These are phyloP conservation scores for Drosophila lacertosa DNA, from an alignment of 1,140 invertebrate genomes.

Conservation along the genomic window DNA sequence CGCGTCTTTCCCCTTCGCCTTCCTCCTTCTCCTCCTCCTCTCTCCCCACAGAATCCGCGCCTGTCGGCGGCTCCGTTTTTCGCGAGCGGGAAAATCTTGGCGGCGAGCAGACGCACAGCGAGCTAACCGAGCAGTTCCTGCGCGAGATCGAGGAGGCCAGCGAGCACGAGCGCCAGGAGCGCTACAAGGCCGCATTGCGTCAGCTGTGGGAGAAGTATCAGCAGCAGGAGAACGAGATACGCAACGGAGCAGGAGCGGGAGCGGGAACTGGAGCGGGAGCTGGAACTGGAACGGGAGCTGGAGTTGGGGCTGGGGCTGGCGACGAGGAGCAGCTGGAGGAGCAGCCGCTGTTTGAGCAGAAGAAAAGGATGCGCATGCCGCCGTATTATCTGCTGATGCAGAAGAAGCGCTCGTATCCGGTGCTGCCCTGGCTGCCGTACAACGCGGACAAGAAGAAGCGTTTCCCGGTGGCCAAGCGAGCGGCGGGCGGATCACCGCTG, in stretches of 20 bases:
- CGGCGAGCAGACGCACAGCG: slow-evolving; percentile 82
- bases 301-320: too few species aligned
- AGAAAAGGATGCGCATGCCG: slow-evolving; percentile 86
- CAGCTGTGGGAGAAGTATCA: slow-evolving; percentile 87
- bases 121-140: slow-evolving; percentile 86
- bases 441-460: slow-evolving; percentile 85
- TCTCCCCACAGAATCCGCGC: slow-evolving; percentile 13
- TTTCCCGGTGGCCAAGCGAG: slow-evolving; percentile 87
- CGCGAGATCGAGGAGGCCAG: slow-evolving; percentile 85
- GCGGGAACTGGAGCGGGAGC: too few species aligned
- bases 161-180: slow-evolving; percentile 83
- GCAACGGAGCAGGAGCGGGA: too few species aligned
- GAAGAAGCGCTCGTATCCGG: slow-evolving; percentile 83
- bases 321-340: slow-evolving; percentile 49
- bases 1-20: not conserved
- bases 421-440: slow-evolving; percentile 82
- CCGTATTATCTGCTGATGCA: slow-evolving; percentile 85
- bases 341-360: slow-evolving; percentile 79
- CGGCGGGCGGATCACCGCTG: slow-evolving; percentile 58
- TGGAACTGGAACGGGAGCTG: too few species aligned
- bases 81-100: slow-evolving; percentile 69
- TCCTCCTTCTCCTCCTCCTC: not conserved
- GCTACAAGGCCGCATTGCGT: slow-evolving; percentile 85
- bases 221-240: slow-evolving; percentile 81
- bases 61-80: slow-evolving; percentile 57